Percentiles rank a stretch among this genome's conserved stretches.
Evolutionary conservation across 2,888 invertebrate species (phyloP).

Genomic region (Galeopsomyia nigrocyanea): DNA sequence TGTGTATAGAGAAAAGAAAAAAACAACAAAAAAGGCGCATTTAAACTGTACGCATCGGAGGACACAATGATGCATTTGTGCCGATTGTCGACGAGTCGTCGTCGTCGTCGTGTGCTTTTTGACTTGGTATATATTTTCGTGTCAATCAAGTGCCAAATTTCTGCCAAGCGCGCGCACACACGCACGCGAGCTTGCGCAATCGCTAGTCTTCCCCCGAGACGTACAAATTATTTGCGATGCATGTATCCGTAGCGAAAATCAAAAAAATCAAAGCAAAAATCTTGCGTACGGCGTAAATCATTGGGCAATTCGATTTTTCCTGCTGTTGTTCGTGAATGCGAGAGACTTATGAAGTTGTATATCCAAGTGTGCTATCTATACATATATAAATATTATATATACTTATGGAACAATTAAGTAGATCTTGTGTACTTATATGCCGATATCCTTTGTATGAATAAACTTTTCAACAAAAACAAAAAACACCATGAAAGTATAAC

Average conservation of each 20-base stretch:
- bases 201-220: conserved; percentile 42
- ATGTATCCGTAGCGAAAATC: neutral
- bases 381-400: conserved; percentile 14
- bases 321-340: conserved; percentile 10
- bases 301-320: conserved; percentile 33
- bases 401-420: neutral
- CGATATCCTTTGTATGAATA: conserved; percentile 16
- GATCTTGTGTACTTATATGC: too few species aligned
- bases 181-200: conserved; percentile 2
- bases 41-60: conserved; percentile 38
- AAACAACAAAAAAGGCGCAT: conserved; percentile 19
- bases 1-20: conserved; percentile 8
- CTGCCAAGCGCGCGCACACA: neutral
- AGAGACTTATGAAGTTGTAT: neutral
- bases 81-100: neutral
- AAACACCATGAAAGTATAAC: neutral
- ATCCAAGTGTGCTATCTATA: conserved; percentile 15
- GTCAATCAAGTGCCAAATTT: conserved; percentile 36
- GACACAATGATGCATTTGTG: conserved; percentile 16
- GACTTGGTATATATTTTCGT: too few species aligned
- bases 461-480: conserved; percentile 1
- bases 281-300: conserved; percentile 28
- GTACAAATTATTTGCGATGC: conserved; percentile 35
- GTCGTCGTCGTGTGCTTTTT: conserved; percentile 4
- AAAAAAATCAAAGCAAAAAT: conserved; percentile 2